phyloP scores from a whole-genome alignment of 2,797 vertebrate genomes.

The Chrysolophus pictus region DNA sequence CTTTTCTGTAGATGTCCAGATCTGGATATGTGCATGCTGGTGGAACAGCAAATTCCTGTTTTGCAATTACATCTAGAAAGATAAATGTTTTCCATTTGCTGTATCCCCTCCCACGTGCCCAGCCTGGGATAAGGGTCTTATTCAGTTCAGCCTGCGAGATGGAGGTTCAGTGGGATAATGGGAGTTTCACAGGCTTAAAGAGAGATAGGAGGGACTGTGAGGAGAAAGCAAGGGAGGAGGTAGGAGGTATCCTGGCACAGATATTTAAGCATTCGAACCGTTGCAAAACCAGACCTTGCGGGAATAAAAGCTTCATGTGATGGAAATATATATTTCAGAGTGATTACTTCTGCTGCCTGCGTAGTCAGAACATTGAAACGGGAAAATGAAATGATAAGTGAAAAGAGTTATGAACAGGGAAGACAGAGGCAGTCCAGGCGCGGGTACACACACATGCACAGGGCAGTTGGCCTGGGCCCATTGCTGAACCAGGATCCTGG shows the following conservation, averaged over 20 bases:
- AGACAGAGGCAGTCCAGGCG: neutral
- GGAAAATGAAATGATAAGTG: neutral
- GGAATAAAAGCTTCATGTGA: neutral
- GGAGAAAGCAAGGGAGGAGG: neutral
- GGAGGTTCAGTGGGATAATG: neutral
- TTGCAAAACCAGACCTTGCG: neutral
- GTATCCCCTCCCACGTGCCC: neutral
- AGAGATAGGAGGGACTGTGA: neutral
- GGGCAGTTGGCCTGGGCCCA: neutral
- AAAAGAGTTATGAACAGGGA: neutral
- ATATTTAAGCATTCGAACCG: neutral
- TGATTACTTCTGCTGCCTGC: neutral
- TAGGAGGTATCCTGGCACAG: neutral
- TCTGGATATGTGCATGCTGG: neutral
- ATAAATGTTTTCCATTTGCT: conserved; percentile 47
- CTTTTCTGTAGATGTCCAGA: neutral
- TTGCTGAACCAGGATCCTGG: neutral
- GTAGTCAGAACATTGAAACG: neutral
- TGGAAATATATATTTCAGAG: neutral
- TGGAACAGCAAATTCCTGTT: conserved; percentile 5
- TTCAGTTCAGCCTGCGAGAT: conserved; percentile 2
- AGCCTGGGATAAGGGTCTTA: conserved; percentile 26
- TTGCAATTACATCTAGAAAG: conserved; percentile 37
- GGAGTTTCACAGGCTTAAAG: neutral
- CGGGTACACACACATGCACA: neutral